Percentiles rank a stretch among this genome's conserved stretches.
Conservation (phyloP, 2,797 vertebrate species). For the Catostomus latipinnis region DNA sequence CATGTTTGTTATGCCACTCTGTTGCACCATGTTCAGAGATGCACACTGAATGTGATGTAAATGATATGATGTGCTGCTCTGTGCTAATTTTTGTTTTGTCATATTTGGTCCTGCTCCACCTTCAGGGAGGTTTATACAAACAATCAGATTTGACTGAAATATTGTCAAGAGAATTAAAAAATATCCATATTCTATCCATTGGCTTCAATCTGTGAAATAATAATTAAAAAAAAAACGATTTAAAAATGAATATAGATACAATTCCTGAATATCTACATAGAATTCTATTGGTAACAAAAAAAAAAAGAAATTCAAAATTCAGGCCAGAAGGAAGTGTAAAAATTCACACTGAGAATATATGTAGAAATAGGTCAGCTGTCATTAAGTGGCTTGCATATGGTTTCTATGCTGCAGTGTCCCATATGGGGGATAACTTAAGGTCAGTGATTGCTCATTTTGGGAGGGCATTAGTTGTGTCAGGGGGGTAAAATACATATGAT, state of each 20-base stretch:
- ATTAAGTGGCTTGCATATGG: neutral
- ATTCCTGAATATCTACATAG: neutral
- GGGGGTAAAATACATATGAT: too few species aligned
- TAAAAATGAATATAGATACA: neutral
- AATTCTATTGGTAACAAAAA: neutral
- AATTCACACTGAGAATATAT: slow-evolving; percentile 8
- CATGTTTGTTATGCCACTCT: slow-evolving; percentile 72
- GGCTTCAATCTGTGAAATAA: neutral
- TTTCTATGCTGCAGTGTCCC: slow-evolving; percentile 28
- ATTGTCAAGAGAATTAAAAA: neutral
- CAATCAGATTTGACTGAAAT: slow-evolving; percentile 3
- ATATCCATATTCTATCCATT: slow-evolving; percentile 5
- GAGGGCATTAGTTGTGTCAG: neutral
- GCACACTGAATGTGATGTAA: slow-evolving; percentile 76
- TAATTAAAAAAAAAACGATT: too few species aligned
- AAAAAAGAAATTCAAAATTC: neutral
- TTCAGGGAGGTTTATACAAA: slow-evolving; percentile 58
- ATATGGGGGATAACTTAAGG: slow-evolving; percentile 36
- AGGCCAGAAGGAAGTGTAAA: slow-evolving; percentile 20
- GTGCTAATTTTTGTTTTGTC: slow-evolving; percentile 68
- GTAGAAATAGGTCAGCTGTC: slow-evolving; percentile 44
- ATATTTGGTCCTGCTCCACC: slow-evolving; percentile 62
- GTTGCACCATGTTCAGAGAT: slow-evolving; percentile 71
- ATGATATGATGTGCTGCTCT: slow-evolving; percentile 79
- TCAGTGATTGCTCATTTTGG: slow-evolving; percentile 29